Evolutionary conservation across 2,888 invertebrate genomes (phyloP), one percentile per base, ranked within the genome.

Genomic region (Rhabditoides inermis): DNA sequence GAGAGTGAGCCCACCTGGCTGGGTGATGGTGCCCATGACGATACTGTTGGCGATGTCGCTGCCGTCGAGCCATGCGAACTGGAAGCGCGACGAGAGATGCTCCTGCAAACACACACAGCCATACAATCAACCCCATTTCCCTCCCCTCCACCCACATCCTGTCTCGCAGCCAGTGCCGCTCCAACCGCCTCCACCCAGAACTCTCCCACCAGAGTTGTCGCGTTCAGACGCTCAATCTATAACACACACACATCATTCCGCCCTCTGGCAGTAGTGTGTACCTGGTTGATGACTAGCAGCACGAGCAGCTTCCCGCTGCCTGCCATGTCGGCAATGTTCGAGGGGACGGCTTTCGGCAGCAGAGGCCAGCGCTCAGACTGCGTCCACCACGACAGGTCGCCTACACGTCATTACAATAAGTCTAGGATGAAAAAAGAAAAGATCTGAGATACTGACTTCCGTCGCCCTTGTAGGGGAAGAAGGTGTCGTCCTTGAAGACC

Each of bases 51-150:
- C 90, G 60, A 94, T 81, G 50, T 90, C 88, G 2, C 88, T 85
- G 61, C 84, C 86, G 0, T 88, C 89, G 78, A 90, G 85, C 92
- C 92, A 95, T 36, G 91, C 90, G 81, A 95, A 95, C 79, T 94
- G 92, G 51, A 69, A 70, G 12, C 59, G 56, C 5, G 58, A 53
- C 55, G 56, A 57, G 15, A 64, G 50, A 4, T 44, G 25, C 18
- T 51, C 28, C n/a, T n/a, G n/a, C n/a, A n/a, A n/a, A n/a, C n/a
- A n/a, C n/a, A n/a, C n/a, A n/a, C n/a, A n/a, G n/a, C n/a, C n/a
- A n/a, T n/a, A n/a, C n/a, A n/a, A n/a, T n/a, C n/a, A n/a, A n/a
- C 37, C 15, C 37, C 36, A 25, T 35, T 28, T 30, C 30, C 10
- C 30, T 18, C 30, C 39, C 49, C 35, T 49, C 41, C n/a, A 40